Percentiles rank a stretch among this genome's conserved stretches.
These are phyloP conservation scores for Plagodis pulveraria DNA, from an alignment of 2,888 invertebrate genomes.

Conservation along the genomic window DNA sequence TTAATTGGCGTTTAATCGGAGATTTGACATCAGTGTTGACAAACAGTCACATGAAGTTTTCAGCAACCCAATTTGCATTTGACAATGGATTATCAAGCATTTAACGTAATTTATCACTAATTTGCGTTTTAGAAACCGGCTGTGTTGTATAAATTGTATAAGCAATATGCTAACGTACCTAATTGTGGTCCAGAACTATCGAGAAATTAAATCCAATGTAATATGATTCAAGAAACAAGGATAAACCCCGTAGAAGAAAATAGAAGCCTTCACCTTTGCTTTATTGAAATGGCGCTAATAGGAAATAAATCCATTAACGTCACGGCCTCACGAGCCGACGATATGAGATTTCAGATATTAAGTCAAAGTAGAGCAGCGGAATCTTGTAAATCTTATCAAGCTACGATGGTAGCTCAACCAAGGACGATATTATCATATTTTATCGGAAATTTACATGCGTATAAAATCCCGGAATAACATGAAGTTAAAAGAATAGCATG, in stretches of 20 bases:
- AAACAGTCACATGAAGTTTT: too few relatives aligned
- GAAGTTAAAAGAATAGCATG: too few relatives aligned
- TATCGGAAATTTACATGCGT: too few relatives aligned
- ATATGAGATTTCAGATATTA: slow-evolving; percentile 1
- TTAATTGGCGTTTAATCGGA: too few relatives aligned
- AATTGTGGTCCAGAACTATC: slow-evolving; percentile 18
- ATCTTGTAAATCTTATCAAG: slow-evolving; percentile 4
- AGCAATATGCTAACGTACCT: slow-evolving; percentile 3
- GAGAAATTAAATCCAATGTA: slow-evolving; percentile 18
- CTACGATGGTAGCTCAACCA: too few relatives aligned
- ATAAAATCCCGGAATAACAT: too few relatives aligned
- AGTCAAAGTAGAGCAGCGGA: not conserved
- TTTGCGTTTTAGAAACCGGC: too few relatives aligned
- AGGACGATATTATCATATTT: too few relatives aligned
- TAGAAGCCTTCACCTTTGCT: not conserved
- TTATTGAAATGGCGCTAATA: slow-evolving; percentile 27
- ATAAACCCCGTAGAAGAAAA: slow-evolving; percentile 7
- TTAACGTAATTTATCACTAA: too few relatives aligned
- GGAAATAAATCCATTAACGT: slow-evolving; percentile 34
- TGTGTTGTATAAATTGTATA: not conserved
- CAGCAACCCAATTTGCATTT: too few relatives aligned
- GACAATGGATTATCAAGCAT: too few relatives aligned
- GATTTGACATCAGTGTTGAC: too few relatives aligned
- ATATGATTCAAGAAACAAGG: slow-evolving; percentile 19
- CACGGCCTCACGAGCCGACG: not conserved